Base-by-base conservation (phyloP, 2,888 invertebrate species). In the Plusia festucae region DNA sequence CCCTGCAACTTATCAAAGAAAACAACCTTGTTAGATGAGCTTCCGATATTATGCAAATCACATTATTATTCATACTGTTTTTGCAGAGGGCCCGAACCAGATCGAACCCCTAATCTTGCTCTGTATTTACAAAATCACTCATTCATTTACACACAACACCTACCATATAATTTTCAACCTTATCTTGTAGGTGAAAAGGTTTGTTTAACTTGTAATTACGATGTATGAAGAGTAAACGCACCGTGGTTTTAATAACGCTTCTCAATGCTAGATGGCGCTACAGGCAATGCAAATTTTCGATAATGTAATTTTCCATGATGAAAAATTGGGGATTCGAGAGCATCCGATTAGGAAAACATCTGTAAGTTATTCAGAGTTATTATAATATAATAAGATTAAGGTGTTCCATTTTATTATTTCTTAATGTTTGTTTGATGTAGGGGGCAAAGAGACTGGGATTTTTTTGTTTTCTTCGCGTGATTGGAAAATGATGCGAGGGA, bases 31-130 rank as follows among this genome's bases (percentile, higher is more conserved):
- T 90, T 88, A 89, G 89, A 91, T 84, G 86, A 85, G 84, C 89
- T 88, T 82, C 83, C 86, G 88, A 92, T 92, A 92, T 93, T 93
- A 94, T 94, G 94, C 91, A 91, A 93, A 94, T 94, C 86, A 85
- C 82, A 93, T 94, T 94, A 94, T 94, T 94, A 94, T 94, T 94
- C 94, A 94, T 93, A 91, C 90, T 93, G 94, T 94, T 93, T 94
- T 93, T 92, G 90, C 87, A 90, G 87, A 94, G 94, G 93, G 94
- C 90, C 86, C 81, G 74, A 82, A 86, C 84, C 86, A 87, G 84
- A 88, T 85, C 85, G 87, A 85, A 85, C 83, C 91, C 91, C 93
- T 93, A 93, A 94, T 94, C 93, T 93, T 85, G 83, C 85, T 85
- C 81, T 79, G 71, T 78, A 82, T 82, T 83, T 81, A 85, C 91